These are phyloP conservation scores for Mactra quadrangularis DNA, from an alignment of 1,140 invertebrate genomes.

Conservation along the genomic window DNA sequence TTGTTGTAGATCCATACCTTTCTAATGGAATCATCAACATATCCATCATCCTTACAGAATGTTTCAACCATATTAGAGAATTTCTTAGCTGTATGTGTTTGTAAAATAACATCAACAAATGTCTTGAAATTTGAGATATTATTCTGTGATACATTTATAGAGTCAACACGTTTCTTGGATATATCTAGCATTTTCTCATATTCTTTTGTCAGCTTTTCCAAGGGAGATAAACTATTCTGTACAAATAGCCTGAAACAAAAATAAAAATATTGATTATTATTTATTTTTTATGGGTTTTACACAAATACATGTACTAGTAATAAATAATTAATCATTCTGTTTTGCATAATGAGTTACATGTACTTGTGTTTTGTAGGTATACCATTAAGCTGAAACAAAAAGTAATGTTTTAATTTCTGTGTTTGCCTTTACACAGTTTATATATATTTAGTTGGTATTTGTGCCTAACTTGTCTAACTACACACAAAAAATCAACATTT, in stretches of 20 bases:
- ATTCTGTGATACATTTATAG: not conserved
- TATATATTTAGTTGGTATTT: no score
- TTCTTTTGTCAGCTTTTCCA: conserved; percentile 6
- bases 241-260: conserved; percentile 26
- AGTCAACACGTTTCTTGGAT: not conserved
- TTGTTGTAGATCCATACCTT: conserved; percentile 25
- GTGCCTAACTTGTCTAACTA: no score
- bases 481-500: no score
- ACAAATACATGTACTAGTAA: no score
- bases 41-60: not conserved
- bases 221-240: conserved; percentile 5
- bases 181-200: not conserved
- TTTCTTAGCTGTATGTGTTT: not conserved
- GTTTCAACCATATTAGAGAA: not conserved
- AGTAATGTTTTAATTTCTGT: no score
- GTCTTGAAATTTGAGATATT: not conserved
- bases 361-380: no score
- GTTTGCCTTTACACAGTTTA: no score
- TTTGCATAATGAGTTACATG: no score
- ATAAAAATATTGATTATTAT: no score
- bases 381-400: no score
- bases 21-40: not conserved
- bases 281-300: no score
- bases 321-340: no score
- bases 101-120: not conserved